These are phyloP conservation scores for Neotoxoptera formosana DNA, from an alignment of 1,140 invertebrate species.

Conservation along the genomic window DNA sequence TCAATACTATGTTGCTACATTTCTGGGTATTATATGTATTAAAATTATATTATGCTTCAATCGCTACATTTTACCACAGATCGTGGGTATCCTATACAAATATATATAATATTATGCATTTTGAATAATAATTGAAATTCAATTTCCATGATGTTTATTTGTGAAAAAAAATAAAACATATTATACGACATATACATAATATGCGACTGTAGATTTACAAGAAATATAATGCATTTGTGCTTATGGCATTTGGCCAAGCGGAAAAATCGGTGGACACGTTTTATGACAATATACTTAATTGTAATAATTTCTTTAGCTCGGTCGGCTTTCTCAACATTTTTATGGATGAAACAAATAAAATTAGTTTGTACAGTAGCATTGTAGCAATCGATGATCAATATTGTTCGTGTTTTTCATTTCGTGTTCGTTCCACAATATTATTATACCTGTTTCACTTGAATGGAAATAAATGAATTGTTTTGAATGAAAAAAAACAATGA, in stretches of 20 bases:
- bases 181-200: no score
- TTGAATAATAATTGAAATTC: not conserved
- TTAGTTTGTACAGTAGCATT: not conserved
- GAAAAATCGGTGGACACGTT: no score
- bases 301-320: not conserved
- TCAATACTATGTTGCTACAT: not conserved
- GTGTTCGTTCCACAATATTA: not conserved
- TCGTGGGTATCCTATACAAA: not conserved
- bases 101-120: not conserved
- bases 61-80: not conserved
- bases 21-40: not conserved
- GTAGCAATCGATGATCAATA: not conserved
- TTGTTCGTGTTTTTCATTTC: not conserved
- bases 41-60: not conserved
- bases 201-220: no score
- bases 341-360: not conserved
- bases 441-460: no score
- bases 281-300: no score
- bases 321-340: accelerated
- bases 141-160: not conserved
- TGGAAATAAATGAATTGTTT: no score
- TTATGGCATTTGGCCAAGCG: no score
- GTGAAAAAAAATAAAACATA: no score
- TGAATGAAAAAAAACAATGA: no score
- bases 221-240: no score